Evolutionary conservation across 2,888 invertebrate genomes (phyloP), one percentile per base, ranked within the genome.

Genomic region (Invenusta paracnida): DNA sequence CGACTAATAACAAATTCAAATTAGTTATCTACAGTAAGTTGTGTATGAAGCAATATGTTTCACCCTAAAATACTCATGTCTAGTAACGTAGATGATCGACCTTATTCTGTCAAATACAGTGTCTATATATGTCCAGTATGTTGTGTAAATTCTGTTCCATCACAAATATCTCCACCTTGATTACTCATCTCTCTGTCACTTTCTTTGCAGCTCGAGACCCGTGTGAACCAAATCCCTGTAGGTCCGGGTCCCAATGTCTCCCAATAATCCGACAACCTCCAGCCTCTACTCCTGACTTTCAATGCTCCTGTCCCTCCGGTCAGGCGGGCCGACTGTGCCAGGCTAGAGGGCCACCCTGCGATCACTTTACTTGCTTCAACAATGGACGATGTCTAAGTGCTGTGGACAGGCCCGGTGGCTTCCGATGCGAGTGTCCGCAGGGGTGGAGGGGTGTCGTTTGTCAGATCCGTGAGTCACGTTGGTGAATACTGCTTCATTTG

Each of bases 381-480:
- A 94, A 94, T 27, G 95, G 95, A 25, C 94, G 94, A 0, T 96
- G 96, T 91, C 94, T 95, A 91, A 96, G 96, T 89, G 95, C 95
- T 5, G 96, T 95, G 89, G 94, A 94, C 88, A 95, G 95, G 90
- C 48, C 48, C 11, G 48, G 48, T 48, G 48, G 48, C 5, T 96
- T 96, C 92, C 95, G 96, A 91, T 96, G 96, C 91, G 95, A 95
- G 92, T 96, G 96, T 92, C 94, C 95, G n/a, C 94, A 94, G 88
- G 94, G 94, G 89, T 96, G 95, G 94, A 94, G 94, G 89, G 96
- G 96, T 87, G 95, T 93, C 81, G 93, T 93, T 27, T 94, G 94
- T 88, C 94, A 94, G 88, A 92, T 93, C 85, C 92, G 91, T 91
- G 88, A 90, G 91, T 89, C n/a, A 30, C n/a, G 17, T 27, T 28